phyloP scores from a whole-genome alignment of 2,888 invertebrate species.

The Lumbricus terrestris region DNA sequence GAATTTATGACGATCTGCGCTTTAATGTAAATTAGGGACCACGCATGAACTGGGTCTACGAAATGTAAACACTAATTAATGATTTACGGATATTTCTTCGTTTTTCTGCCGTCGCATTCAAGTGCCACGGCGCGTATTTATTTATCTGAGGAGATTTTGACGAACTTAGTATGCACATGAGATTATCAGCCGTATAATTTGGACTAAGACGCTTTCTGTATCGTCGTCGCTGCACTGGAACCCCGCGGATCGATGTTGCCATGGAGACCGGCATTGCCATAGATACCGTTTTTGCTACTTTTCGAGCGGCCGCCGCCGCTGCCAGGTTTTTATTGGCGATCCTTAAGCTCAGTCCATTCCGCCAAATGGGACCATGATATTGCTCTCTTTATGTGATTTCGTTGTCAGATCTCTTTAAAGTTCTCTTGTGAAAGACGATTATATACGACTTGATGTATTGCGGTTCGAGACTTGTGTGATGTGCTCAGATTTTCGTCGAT shows the following conservation, averaged over 20 bases:
- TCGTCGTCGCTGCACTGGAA: background rate
- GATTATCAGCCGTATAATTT: background rate
- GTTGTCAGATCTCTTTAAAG: background rate
- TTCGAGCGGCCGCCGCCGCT: background rate
- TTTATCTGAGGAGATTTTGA: background rate
- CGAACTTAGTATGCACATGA: background rate
- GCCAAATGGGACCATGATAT: background rate
- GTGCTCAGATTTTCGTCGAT: background rate
- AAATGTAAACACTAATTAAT: background rate
- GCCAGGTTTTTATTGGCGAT: background rate
- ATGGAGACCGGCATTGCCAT: background rate
- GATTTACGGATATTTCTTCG: background rate
- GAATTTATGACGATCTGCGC: background rate
- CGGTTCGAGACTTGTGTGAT: background rate
- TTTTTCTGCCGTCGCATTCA: background rate
- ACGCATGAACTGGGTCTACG: background rate
- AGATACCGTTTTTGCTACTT: background rate
- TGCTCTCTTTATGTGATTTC: background rate
- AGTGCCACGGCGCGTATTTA: too few relatives aligned
- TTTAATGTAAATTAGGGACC: background rate
- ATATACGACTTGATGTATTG: background rate
- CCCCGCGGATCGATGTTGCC: background rate
- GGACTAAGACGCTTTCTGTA: background rate
- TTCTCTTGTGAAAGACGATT: background rate
- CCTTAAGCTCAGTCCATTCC: background rate